Evolutionary conservation across 2,113 vertebrate genomes (phyloP).

Genomic region (Daubentonia madagascariensis): DNA sequence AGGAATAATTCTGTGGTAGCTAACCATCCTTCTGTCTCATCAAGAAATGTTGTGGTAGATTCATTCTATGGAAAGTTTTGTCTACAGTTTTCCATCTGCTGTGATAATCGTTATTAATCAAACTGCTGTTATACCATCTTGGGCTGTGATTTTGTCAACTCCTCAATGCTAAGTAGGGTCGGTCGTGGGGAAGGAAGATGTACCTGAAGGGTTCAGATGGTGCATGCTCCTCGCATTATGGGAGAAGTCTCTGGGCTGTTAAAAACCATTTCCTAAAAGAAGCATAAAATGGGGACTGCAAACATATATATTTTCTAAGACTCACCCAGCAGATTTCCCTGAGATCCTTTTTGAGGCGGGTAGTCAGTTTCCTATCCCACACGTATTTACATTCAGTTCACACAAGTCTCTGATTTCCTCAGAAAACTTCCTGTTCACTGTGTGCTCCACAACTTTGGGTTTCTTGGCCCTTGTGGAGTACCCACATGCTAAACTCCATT

Average conservation of each 20-base stretch:
- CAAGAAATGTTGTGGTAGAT: conserved; percentile 48
- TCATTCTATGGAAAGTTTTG: conserved; percentile 61
- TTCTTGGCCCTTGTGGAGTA: background rate
- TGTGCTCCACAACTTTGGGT: background rate
- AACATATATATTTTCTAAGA: background rate
- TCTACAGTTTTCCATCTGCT: conserved; percentile 69
- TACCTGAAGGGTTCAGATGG: conserved; percentile 54
- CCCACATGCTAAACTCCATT: background rate
- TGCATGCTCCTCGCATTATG: background rate
- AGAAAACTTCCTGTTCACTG: background rate
- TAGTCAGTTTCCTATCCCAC: background rate
- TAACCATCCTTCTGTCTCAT: conserved; percentile 58
- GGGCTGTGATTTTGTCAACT: conserved; percentile 60
- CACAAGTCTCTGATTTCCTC: background rate
- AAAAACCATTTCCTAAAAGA: background rate
- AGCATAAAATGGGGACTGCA: background rate
- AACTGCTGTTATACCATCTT: conserved; percentile 61
- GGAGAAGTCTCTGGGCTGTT: conserved; percentile 42
- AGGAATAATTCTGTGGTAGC: conserved; percentile 48
- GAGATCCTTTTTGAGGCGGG: background rate
- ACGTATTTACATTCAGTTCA: background rate
- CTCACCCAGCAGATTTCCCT: background rate
- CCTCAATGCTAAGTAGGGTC: conserved; percentile 46
- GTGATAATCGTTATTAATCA: conserved; percentile 42
- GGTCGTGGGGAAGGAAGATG: conserved; percentile 61